Conservation (phyloP, 2,797 vertebrate species). For the Momotus momota region DNA sequence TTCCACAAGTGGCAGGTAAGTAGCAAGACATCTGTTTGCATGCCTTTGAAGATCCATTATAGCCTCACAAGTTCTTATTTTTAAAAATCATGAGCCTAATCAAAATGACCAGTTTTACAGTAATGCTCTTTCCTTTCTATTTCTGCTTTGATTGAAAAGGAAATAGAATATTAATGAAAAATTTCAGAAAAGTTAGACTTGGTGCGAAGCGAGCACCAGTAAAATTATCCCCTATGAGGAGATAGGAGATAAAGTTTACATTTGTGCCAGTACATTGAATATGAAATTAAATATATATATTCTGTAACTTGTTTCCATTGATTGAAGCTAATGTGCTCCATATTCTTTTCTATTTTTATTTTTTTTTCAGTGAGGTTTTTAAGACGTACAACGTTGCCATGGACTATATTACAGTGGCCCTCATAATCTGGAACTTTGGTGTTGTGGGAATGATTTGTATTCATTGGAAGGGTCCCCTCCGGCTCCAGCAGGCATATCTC, state of each 20-base stretch:
- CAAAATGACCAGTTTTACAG: background rate
- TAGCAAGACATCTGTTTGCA: background rate
- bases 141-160: background rate
- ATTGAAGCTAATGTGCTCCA: background rate
- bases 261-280: background rate
- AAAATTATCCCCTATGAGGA: background rate
- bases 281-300: background rate
- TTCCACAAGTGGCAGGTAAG: background rate
- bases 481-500: conserved; percentile 97
- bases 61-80: background rate
- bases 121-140: background rate
- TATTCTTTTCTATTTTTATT: background rate
- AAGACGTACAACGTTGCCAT: conserved; percentile 98
- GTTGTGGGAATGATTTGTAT: conserved; percentile 99
- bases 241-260: background rate
- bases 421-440: conserved; percentile 98
- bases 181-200: background rate
- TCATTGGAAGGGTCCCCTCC: conserved; percentile 97
- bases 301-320: background rate
- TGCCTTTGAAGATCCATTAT: background rate
- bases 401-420: conserved; percentile 92
- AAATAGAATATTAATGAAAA: background rate
- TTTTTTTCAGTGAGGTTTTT: conserved; percentile 89
- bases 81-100: background rate
- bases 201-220: background rate